A percentile compares a stretch with the other conserved stretches of the same genome.
Conservation (phyloP, 2,113 vertebrate species). For the Chaetodon auriga region DNA sequence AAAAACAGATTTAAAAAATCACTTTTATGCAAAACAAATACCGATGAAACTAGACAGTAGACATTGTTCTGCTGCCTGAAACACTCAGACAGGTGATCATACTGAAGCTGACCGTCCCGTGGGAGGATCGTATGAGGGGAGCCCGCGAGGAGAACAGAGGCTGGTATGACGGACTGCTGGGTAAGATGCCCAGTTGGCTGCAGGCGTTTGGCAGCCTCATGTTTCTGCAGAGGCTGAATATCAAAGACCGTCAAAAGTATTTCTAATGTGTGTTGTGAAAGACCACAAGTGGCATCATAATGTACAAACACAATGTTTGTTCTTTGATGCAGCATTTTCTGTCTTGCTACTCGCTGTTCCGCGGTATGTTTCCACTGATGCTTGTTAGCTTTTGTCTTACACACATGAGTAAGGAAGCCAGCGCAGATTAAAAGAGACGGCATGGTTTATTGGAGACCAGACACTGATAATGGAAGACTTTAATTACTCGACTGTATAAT, state of each 20-base stretch:
- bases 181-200: constrained; percentile 60
- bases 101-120: constrained; percentile 33
- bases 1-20: too few species aligned
- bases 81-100: constrained; percentile 63
- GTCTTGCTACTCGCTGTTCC: neutral
- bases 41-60: constrained; percentile 4
- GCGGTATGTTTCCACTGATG: neutral
- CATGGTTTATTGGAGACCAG: neutral
- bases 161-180: constrained; percentile 28
- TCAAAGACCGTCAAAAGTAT: constrained; percentile 63
- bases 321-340: neutral
- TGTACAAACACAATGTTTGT: neutral
- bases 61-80: constrained; percentile 44
- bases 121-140: constrained; percentile 47
- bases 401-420: neutral
- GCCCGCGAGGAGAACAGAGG: constrained; percentile 26
- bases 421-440: neutral
- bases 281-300: constrained; percentile 30
- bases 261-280: constrained; percentile 40
- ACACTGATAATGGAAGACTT: neutral
- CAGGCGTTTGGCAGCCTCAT: constrained; percentile 58
- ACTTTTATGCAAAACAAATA: too few species aligned
- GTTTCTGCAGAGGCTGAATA: constrained; percentile 63
- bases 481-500: neutral
- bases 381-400: neutral